Evolutionary conservation across 2,113 vertebrate genomes (phyloP), one percentile per base, ranked within the genome.

Genomic region (Xiphophorus hellerii): DNA sequence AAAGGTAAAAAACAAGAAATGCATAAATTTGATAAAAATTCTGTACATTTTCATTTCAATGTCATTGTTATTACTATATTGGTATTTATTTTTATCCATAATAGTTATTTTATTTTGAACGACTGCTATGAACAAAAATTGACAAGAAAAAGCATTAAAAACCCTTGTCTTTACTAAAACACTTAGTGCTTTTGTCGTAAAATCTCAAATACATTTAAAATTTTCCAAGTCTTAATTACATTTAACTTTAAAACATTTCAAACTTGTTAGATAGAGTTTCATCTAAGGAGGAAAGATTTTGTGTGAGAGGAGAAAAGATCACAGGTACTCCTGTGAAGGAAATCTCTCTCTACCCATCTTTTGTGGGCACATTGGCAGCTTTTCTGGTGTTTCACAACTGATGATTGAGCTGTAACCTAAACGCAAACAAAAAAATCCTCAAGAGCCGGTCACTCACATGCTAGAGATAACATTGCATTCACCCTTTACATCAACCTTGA

Each of bases 401-500:
- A 63, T 68, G 74, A 81, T 76, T 74, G 35, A 83, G 81, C 60
- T 75, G 14, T 69, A 78, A 74, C 67, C 78, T 75, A 37, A 82
- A 84, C 33, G 51, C 5, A 35, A 86, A 90, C 77, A 84, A 82
- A 89, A 66, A 27, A 78, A 83, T 76, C 63, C 60, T 76, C 69
- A 37, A 76, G 42, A 75, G 75, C 58, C 20, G 71, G 35, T 61
- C 7, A 17, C 39, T 82, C 71, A 66, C 17, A 14, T 14, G 60
- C 48, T 37, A 66, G 67, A 71, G 68, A 11, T 29, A 48, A 73
- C 62, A 63, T 58, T 37, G 74, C 37, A 17, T 64, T 86, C 84
- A 92, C 75, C 84, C 76, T 84, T 75, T 73, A 68, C 60, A 27
- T 87, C 81, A 68, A 66, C 77, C n/a, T 8, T 54, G 77, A 81